phyloP scores from a whole-genome alignment of 92 coral and sea anemone species.

The Scolanthus callimorphus region DNA sequence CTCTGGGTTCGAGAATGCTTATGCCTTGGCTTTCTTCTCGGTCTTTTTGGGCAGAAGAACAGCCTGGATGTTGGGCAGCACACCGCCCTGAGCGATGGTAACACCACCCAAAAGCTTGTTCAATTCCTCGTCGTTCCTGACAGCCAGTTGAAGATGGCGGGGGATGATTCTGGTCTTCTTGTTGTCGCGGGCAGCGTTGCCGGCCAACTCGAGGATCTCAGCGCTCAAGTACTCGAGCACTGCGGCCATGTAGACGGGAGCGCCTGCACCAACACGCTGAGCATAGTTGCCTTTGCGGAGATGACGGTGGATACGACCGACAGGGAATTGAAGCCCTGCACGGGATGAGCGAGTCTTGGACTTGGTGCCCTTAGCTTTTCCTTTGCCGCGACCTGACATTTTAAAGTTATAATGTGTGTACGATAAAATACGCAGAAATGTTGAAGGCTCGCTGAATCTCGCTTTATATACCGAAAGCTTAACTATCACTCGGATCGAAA shows the following conservation, averaged over 20 bases:
- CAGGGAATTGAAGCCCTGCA: conserved; percentile 21
- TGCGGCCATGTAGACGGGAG: conserved; percentile 16
- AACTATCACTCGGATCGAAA: background rate
- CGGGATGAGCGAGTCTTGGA: conserved; percentile 16
- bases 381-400: conserved; percentile 17
- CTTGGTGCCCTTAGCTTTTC: conserved; percentile 8
- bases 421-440: background rate
- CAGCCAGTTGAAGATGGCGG: conserved; percentile 47
- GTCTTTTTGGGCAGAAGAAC: conserved; percentile 87
- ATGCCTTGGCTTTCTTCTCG: conserved; percentile 64
- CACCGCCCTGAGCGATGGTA: conserved; percentile 55
- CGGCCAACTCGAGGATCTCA: conserved; percentile 54
- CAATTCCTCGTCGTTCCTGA: conserved; percentile 55
- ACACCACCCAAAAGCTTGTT: conserved; percentile 48
- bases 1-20: too few relatives aligned
- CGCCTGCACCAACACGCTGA: conserved; percentile 13
- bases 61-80: conserved; percentile 77
- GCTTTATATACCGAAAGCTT: background rate
- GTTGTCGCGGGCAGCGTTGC: conserved; percentile 59
- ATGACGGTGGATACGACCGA: conserved; percentile 12
- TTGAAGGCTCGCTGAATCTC: background rate
- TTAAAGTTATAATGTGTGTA: background rate
- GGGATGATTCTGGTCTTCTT: conserved; percentile 48
- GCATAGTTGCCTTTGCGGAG: conserved; percentile 17
- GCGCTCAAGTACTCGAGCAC: conserved; percentile 21